Conservation (phyloP, 1,140 invertebrate genomes). For the Drosophila lacteicornis region DNA sequence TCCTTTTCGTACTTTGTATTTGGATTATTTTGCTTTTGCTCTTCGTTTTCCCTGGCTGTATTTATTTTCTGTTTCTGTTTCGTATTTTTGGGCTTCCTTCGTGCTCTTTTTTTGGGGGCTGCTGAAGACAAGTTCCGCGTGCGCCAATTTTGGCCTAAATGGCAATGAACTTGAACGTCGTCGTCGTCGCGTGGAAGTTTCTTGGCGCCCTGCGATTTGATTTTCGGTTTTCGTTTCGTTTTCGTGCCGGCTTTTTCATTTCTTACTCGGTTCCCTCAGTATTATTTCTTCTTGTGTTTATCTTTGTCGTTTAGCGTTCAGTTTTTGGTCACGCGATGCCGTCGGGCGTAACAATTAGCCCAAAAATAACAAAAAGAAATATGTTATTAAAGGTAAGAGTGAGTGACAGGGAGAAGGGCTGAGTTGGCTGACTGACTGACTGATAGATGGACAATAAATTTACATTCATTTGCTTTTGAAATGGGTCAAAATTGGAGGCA, state of each 20-base stretch:
- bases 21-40: conserved; percentile 35
- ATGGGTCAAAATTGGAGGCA: conserved; percentile 3
- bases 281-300: conserved; percentile 39
- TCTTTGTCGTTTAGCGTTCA: conserved; percentile 57
- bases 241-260: conserved; percentile 25
- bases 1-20: conserved; percentile 22
- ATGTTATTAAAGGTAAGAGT: conserved; percentile 40
- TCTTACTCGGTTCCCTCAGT: conserved; percentile 4
- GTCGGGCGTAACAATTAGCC: conserved; percentile 55
- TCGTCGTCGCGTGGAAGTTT: conserved; percentile 46
- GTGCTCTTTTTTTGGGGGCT: conserved; percentile 22
- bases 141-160: conserved; percentile 63
- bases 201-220: conserved; percentile 56
- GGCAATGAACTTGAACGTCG: conserved; percentile 61
- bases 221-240: conserved; percentile 29
- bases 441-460: conserved; percentile 28
- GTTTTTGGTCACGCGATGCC: conserved; percentile 54
- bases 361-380: conserved; percentile 15
- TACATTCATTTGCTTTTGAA: conserved; percentile 19
- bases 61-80: conserved; percentile 7
- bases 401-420: conserved; percentile 27
- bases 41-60: neutral
- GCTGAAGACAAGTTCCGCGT: conserved; percentile 52
- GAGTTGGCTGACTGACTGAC: neutral
- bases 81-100: conserved; percentile 27